phyloP scores from a whole-genome alignment of 1,140 invertebrate genomes.

The Drepana arcuata region DNA sequence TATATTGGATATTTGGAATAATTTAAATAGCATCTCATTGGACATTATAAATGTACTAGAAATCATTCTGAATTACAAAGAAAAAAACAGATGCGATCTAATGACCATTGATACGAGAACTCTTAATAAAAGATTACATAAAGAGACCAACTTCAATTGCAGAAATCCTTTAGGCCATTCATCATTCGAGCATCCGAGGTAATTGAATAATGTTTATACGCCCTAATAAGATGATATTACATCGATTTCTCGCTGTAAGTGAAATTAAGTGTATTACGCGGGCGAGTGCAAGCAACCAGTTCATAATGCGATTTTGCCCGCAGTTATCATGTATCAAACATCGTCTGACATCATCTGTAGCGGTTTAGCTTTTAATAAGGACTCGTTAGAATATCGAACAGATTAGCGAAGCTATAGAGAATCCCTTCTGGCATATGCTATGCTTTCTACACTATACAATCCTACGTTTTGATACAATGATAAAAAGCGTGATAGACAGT shows the following conservation, averaged over 20 bases:
- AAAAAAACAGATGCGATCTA: too few species aligned
- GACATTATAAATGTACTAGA: too few species aligned
- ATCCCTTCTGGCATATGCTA: neutral
- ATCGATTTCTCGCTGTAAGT: constrained; percentile 42
- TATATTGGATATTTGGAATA: too few species aligned
- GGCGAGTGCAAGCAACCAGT: constrained; percentile 41
- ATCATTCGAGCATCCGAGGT: constrained; percentile 19
- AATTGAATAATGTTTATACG: constrained; percentile 38
- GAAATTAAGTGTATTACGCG: constrained; percentile 52
- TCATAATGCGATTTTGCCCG: constrained; percentile 51
- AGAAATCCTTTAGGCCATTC: constrained; percentile 19
- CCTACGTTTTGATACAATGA: too few species aligned
- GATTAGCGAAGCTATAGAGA: neutral
- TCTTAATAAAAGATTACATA: too few species aligned
- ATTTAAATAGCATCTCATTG: too few species aligned
- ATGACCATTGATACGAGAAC: constrained; percentile 2
- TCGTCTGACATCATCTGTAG: constrained; percentile 35
- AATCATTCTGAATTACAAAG: too few species aligned
- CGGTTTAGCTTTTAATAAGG: constrained; percentile 60
- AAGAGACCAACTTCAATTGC: too few species aligned
- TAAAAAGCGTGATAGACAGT: too few species aligned
- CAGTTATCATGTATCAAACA: constrained; percentile 63
- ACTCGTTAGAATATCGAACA: constrained; percentile 12
- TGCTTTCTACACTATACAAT: too few species aligned
- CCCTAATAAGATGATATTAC: constrained; percentile 34